Evolutionary conservation across 2,888 invertebrate species (phyloP), one percentile per base, ranked within the genome.

Genomic region (Netelia virgata): DNA sequence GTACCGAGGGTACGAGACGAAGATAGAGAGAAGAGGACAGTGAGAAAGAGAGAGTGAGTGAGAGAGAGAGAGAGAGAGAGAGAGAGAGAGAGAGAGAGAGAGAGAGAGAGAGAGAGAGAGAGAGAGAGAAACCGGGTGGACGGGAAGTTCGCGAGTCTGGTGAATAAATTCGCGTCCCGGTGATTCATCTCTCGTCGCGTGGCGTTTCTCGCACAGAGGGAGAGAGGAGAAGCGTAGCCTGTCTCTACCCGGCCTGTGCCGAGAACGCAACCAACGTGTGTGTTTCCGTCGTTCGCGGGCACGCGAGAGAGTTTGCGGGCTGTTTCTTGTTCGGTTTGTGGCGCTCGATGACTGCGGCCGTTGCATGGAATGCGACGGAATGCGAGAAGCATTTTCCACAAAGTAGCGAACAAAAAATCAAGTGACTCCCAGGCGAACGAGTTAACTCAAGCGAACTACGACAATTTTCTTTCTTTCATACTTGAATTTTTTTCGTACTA

Each of bases 111-210:
- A 41, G 50, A 55, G 50, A 16, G 53, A n/a, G 23, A 72, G 28
- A 70, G 20, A 18, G 53, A 18, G 53, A 68, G 57, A 69, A 81
- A 61, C 36, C 80, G 55, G 28, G 36, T 77, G 73, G 73, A 77
- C 73, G 69, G 81, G 76, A 77, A 84, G 81, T 84, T 74, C 64
- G 77, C 81, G 77, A 77, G 81, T 81, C 73, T 77, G 81, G 81
- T 84, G 84, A 84, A 84, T 84, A 84, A 84, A 84, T 84, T 84
- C 84, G 81, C 84, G 84, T 84, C 81, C 77, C 73, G 81, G 77
- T 77, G 84, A 81, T 84, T 74, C 84, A 74, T 84, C 77, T 84
- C 72, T 81, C 73, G 84, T 77, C 73, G 81, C 81, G 68, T 63
- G 73, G 80, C 73, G 81, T 80, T 83, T 66, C 72, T 79, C 83